These are phyloP conservation scores for Cataglyphis livida DNA, from an alignment of 2,888 invertebrate species.

Conservation along the genomic window DNA sequence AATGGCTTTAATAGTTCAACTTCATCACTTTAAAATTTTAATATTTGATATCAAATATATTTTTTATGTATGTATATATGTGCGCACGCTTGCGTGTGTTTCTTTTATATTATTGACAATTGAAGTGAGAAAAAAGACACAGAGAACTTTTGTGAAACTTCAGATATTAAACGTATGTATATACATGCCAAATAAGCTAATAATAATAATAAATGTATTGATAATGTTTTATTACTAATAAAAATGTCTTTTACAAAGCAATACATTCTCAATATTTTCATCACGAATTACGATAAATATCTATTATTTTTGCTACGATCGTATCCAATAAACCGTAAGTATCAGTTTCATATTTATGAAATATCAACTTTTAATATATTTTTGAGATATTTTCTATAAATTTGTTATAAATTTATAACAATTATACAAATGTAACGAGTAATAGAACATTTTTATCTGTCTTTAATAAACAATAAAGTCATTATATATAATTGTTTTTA, in stretches of 20 bases:
- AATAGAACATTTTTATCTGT: background rate
- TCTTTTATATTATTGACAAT: conserved; percentile 6
- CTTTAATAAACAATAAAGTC: background rate
- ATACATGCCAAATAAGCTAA: background rate
- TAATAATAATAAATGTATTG: background rate
- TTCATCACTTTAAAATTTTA: background rate
- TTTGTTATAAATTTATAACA: background rate
- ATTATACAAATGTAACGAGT: background rate
- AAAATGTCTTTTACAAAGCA: conserved; percentile 29
- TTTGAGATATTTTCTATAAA: background rate
- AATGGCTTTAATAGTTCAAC: background rate
- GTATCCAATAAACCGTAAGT: conserved; percentile 27
- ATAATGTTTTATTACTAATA: conserved; percentile 16
- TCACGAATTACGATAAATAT: background rate
- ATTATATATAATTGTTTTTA: background rate
- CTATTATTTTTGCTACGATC: background rate
- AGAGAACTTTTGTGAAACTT: background rate
- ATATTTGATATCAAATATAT: background rate
- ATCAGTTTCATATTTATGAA: background rate
- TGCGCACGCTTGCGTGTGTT: too few species aligned
- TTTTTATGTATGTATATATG: background rate
- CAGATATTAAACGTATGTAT: background rate
- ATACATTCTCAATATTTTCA: background rate
- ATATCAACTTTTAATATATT: background rate
- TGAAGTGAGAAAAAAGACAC: background rate